phyloP scores from a whole-genome alignment of 2,797 vertebrate genomes.

The Galago senegalensis region DNA sequence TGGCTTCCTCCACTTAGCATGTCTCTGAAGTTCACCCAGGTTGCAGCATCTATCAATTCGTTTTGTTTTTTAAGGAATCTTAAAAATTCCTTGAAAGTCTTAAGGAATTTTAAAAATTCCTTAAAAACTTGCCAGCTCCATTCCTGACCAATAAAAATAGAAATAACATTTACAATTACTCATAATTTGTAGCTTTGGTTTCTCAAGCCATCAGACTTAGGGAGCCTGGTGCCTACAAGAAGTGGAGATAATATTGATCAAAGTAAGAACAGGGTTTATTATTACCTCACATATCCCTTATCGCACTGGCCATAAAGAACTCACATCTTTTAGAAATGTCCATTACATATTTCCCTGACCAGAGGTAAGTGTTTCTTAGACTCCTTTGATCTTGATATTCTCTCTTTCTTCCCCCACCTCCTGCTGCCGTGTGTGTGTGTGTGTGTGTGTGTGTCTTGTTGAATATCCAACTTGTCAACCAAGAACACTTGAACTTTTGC shows the following conservation, averaged over 20 bases:
- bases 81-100: too few relatives aligned
- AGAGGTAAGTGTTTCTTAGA: background rate
- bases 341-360: background rate
- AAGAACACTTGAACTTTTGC: background rate
- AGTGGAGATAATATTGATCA: background rate
- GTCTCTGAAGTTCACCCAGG: background rate
- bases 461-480: background rate
- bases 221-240: background rate
- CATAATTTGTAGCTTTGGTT: conserved; percentile 38
- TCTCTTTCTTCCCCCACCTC: background rate
- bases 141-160: conserved; percentile 16
- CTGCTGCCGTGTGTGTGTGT: background rate
- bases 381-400: background rate
- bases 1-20: background rate
- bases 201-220: background rate
- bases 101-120: too few relatives aligned
- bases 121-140: background rate
- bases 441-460: background rate
- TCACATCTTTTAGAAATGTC: background rate
- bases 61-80: conserved; percentile 22
- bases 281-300: background rate
- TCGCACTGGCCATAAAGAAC: background rate
- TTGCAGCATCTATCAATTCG: background rate
- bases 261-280: background rate
- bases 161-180: background rate